Evolutionary conservation across 2,797 vertebrate species (phyloP).

Genomic region (Lepidocolaptes lacrymiger): DNA sequence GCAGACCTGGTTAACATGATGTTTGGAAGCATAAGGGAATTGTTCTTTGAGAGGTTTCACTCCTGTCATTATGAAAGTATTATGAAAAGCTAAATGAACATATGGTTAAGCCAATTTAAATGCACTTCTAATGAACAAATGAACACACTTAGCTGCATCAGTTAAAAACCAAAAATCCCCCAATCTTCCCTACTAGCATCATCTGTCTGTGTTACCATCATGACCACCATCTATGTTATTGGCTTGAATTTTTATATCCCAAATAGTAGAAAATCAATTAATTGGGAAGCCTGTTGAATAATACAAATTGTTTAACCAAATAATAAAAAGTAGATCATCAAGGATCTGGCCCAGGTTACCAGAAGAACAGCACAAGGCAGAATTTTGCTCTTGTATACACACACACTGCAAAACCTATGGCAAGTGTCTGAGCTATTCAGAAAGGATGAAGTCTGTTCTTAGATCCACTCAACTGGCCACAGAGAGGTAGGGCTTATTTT

Average conservation of each 20-base stretch:
- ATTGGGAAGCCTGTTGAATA: not conserved
- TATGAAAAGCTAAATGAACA: conserved; percentile 31
- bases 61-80: not conserved
- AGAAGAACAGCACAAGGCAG: not conserved
- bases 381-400: not conserved
- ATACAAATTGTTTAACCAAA: not conserved
- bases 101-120: conserved; percentile 24
- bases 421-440: not conserved
- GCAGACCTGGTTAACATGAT: conserved; percentile 15
- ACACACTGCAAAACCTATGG: not conserved
- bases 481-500: not conserved
- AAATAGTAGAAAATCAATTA: not conserved
- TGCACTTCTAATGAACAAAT: conserved; percentile 21
- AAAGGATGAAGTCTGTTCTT: not conserved
- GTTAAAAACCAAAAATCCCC: not conserved
- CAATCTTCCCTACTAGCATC: not conserved
- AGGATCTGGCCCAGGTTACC: not conserved
- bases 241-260: not conserved
- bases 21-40: not conserved
- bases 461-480: not conserved
- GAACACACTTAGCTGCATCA: not conserved
- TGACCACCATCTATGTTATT: not conserved
- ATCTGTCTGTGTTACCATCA: not conserved
- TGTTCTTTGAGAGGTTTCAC: not conserved
- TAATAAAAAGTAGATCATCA: conserved; percentile 3